A percentile compares a stretch with the other conserved stretches of the same genome.
Evolutionary conservation across 2,113 vertebrate genomes (phyloP).

Genomic region (Mugil cephalus): DNA sequence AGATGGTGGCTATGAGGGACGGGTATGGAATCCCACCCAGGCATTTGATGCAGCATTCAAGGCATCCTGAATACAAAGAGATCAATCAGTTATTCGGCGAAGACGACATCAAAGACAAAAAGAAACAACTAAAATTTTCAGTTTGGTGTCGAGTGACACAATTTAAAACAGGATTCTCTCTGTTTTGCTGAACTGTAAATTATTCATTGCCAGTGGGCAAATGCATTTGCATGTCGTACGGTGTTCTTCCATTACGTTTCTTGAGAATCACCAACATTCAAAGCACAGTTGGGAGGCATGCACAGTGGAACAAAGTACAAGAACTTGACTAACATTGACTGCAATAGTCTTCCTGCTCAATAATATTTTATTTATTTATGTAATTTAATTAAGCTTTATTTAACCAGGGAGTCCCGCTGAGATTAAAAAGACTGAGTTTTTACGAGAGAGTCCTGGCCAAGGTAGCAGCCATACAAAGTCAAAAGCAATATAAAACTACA

Average conservation of each 20-base stretch:
- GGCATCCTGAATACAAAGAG: constrained; percentile 87
- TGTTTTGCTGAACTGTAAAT: constrained; percentile 16
- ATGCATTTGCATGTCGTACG: constrained; percentile 10
- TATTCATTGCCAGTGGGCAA: constrained; percentile 35
- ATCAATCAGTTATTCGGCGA: constrained; percentile 1
- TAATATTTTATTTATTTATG: too few relatives aligned
- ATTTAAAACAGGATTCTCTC: background rate
- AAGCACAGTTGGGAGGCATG: constrained; percentile 10
- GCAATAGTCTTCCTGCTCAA: background rate
- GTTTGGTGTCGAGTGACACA: background rate
- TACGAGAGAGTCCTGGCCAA: too few relatives aligned
- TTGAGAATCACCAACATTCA: constrained; percentile 16
- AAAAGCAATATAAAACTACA: too few relatives aligned
- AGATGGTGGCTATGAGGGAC: constrained; percentile 95
- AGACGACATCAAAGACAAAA: background rate
- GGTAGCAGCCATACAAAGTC: too few relatives aligned
- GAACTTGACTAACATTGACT: constrained; percentile 3
- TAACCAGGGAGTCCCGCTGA: too few relatives aligned
- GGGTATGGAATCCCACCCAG: constrained; percentile 98
- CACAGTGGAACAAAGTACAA: constrained; percentile 5
- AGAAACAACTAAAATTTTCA: background rate
- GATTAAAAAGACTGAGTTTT: too few relatives aligned
- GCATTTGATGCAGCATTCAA: constrained; percentile 98
- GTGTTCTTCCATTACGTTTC: constrained; percentile 23
- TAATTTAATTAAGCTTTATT: too few relatives aligned